phyloP scores from a whole-genome alignment of 2,797 vertebrate species.

The Sebastes diploproa region DNA sequence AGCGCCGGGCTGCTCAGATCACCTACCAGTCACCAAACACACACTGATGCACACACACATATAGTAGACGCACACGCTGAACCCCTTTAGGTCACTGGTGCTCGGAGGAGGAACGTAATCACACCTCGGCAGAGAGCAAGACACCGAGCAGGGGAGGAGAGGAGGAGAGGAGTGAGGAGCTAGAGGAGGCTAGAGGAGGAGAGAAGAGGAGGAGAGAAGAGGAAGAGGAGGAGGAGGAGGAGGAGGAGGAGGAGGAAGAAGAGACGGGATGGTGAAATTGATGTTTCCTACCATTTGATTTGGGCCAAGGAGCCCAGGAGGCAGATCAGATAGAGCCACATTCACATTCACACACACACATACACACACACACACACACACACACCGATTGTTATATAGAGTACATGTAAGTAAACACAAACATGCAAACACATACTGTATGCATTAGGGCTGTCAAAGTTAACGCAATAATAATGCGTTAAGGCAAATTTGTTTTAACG shows the following conservation, averaged over 20 bases:
- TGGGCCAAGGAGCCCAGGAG: conserved; percentile 68
- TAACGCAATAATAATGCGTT: no score
- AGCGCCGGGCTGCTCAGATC: conserved; percentile 77
- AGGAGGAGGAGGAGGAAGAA: conserved; percentile 19
- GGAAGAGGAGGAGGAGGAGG: conserved; percentile 25
- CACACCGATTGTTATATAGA: not conserved
- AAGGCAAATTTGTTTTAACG: no score
- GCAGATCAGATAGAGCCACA: conserved; percentile 63
- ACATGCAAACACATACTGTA: not conserved
- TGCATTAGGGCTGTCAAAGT: no score
- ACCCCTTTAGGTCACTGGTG: conserved; percentile 70
- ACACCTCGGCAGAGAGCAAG: conserved; percentile 70
- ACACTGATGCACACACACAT: conserved; percentile 30
- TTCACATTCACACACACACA: not conserved
- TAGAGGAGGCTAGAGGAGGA: conserved; percentile 30
- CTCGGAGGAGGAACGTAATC: conserved; percentile 78
- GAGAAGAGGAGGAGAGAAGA: conserved; percentile 24
- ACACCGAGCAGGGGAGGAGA: conserved; percentile 42
- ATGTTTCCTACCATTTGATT: conserved; percentile 77
- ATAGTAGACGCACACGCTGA: conserved; percentile 27
- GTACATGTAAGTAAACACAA: not conserved
- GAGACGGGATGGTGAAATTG: conserved; percentile 62
- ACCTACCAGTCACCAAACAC: conserved; percentile 66
- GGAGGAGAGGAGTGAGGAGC: conserved; percentile 35
- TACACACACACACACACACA: not conserved